Evolutionary conservation across 2,113 vertebrate species (phyloP).

Genomic region (Megatriorchis doriae): DNA sequence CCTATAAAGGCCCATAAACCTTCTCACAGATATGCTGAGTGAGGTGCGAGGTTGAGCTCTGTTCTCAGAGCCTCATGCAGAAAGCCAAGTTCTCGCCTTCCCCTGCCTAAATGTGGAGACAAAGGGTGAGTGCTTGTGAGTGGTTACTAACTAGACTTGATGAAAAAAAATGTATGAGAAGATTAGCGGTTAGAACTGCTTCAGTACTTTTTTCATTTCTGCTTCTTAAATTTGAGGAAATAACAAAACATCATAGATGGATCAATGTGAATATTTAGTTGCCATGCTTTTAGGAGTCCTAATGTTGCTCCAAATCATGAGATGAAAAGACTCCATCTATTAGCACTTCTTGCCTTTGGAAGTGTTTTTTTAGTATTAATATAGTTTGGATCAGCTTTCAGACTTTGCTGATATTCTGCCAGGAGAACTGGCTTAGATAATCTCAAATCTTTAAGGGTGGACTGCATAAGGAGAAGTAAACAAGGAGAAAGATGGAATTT

Average conservation of each 20-base stretch:
- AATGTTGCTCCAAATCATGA: neutral
- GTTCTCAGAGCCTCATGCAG: neutral
- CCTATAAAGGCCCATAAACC: neutral
- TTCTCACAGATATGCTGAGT: neutral
- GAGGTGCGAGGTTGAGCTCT: neutral
- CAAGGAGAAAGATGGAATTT: neutral
- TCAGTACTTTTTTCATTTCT: neutral
- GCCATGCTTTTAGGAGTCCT: neutral
- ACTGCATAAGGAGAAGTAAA: neutral
- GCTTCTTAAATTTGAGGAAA: neutral
- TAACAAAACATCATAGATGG: neutral
- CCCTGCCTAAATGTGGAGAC: neutral
- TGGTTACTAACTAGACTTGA: neutral
- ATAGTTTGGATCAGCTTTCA: neutral
- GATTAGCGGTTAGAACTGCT: neutral
- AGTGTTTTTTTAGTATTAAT: neutral
- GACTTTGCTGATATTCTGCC: neutral
- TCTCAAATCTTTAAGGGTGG: neutral
- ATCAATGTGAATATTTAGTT: neutral
- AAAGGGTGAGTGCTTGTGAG: neutral
- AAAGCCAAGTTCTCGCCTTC: neutral
- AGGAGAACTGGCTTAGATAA: neutral
- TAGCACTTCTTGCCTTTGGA: neutral
- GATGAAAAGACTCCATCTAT: neutral
- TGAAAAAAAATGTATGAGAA: neutral